Conservation (phyloP, 2,113 vertebrate species). For the Columba livia region DNA sequence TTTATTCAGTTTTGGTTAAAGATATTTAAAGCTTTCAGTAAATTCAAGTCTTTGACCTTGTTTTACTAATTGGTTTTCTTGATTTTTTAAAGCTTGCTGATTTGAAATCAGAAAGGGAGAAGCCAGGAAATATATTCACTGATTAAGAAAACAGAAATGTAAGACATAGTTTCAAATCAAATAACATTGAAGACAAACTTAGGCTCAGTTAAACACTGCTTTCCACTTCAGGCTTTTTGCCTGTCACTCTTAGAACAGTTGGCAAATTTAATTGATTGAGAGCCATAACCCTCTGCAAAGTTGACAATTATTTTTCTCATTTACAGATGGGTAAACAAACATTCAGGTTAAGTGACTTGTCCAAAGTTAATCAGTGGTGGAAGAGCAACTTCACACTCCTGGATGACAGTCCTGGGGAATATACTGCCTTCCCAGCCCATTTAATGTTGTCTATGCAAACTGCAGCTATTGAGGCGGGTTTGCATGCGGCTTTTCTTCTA, state of each 20-base stretch:
- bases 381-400: not conserved
- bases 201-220: not conserved
- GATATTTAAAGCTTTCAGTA: not conserved
- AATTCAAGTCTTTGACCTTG: not conserved
- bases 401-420: not conserved
- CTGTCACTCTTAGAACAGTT: not conserved
- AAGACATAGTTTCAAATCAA: not conserved
- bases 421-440: not conserved
- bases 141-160: not conserved
- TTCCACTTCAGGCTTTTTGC: not conserved
- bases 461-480: not conserved
- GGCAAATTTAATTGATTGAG: conserved; percentile 6
- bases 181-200: not conserved
- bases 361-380: not conserved
- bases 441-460: not conserved
- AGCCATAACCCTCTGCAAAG: not conserved
- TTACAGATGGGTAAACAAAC: not conserved
- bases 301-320: not conserved
- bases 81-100: not conserved
- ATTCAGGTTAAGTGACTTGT: not conserved
- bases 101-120: not conserved
- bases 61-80: not conserved
- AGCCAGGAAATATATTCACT: not conserved
- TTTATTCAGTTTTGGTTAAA: not conserved
- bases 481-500: not conserved